Base-by-base conservation (phyloP, 35 echinoderm and acorn worm genomes). In the Ophiothrix spiculata region DNA sequence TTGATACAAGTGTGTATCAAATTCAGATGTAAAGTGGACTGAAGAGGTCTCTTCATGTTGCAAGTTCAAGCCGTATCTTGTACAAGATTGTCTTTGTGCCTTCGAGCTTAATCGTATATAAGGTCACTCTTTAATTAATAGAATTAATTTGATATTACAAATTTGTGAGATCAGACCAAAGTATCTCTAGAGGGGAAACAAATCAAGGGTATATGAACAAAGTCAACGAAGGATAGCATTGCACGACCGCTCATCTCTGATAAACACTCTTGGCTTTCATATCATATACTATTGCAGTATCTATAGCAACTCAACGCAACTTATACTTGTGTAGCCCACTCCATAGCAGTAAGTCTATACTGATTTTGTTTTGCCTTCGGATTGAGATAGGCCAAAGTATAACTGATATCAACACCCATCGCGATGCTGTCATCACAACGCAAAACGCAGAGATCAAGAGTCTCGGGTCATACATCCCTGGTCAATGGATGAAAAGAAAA, bases 321-420 rank as follows among this genome's bases (percentile, higher is more conserved):
- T 69, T 69, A 69, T 28, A 69, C 60, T 10, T 15, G 60, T 12
- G 60, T 69, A 69, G 17, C 2, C 60, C 60, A 69, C 60, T 69
- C 29, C 16, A 69, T 69, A 12, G 8, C 29, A 25, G 60, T 69
- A 69, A 69, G 23, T 12, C 60, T 69, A 69, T 69, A 69, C 60
- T 28, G 60, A 69, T 69, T 69, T 15, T 69, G 60, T 69, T 69
- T 6, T 69, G 60, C 60, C 60, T 28, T 69, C 60, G 60, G 60
- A 25, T 69, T 69, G 10, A 69, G 8, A 69, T 69, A 69, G 60
- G 60, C 60, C 60, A 69, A 12, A 28, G 60, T 69, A 69, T 69
- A 69, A 69, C 60, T n/a, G 60, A 69, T 69, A 69, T 69, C 60
- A 69, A 69, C 60, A 69, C 60, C 60, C 60, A 25, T 25, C 60